phyloP scores from a whole-genome alignment of 2,797 vertebrate species.

The Nyctibius grandis region DNA sequence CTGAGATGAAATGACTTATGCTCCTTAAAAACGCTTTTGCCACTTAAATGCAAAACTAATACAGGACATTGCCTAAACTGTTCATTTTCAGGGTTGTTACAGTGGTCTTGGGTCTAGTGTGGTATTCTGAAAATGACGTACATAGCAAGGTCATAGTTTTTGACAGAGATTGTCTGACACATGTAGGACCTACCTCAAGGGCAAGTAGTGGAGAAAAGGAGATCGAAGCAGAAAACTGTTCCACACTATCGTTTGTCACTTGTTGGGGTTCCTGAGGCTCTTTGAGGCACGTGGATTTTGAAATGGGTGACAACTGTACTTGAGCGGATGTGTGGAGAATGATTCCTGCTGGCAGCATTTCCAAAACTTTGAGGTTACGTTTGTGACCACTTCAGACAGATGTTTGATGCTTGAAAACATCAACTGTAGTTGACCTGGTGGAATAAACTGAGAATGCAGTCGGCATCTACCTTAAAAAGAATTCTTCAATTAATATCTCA shows the following conservation, averaged over 20 bases:
- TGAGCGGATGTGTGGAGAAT: neutral
- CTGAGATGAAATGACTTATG: neutral
- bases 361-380: neutral
- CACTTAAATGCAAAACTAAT: neutral
- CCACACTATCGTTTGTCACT: neutral
- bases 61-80: neutral
- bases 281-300: neutral
- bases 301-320: neutral
- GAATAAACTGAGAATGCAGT: neutral
- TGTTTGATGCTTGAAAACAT: neutral
- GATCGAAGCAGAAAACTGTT: neutral
- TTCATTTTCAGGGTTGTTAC: neutral
- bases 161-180: neutral
- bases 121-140: neutral
- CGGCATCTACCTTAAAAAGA: neutral
- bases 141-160: neutral
- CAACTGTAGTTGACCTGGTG: neutral
- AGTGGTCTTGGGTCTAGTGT: neutral
- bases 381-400: neutral
- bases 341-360: neutral
- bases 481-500: neutral
- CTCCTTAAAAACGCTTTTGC: neutral
- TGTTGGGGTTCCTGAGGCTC: accelerated
- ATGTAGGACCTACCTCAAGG: neutral
- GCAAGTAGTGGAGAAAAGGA: neutral